phyloP scores from a whole-genome alignment of 2,113 vertebrate species.

The Irena cyanogastra region DNA sequence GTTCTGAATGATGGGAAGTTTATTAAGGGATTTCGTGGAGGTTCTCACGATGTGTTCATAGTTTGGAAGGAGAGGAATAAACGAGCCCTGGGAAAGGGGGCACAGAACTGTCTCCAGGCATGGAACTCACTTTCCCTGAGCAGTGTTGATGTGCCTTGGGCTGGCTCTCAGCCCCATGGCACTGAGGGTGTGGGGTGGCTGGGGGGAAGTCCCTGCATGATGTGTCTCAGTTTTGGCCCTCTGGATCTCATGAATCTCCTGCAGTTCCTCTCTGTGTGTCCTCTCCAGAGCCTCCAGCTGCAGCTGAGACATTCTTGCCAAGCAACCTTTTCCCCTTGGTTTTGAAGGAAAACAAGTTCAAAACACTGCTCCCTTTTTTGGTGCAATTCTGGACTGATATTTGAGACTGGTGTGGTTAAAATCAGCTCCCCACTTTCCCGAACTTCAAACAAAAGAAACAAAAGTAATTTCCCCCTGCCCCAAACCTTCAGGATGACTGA shows the following conservation, averaged over 20 bases:
- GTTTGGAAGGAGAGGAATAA: neutral
- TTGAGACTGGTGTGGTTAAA: neutral
- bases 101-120: neutral
- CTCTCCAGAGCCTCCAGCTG: neutral
- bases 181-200: neutral
- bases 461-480: fast-evolving
- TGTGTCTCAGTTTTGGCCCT: fast-evolving
- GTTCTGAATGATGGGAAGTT: neutral
- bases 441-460: neutral
- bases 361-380: neutral
- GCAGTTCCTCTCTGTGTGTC: neutral
- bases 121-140: fast-evolving
- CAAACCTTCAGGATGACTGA: neutral
- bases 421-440: neutral
- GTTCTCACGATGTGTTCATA: fast-evolving
- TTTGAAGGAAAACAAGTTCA: neutral
- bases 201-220: fast-evolving
- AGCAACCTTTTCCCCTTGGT: neutral
- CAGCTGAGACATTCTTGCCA: neutral
- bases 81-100: neutral
- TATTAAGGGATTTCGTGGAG: neutral
- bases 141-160: neutral
- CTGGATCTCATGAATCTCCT: neutral
- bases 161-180: neutral
- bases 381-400: neutral